Evolutionary conservation across 2,797 vertebrate species (phyloP), one percentile per base, ranked within the genome.

Genomic region (Crypturellus tataupa): DNA sequence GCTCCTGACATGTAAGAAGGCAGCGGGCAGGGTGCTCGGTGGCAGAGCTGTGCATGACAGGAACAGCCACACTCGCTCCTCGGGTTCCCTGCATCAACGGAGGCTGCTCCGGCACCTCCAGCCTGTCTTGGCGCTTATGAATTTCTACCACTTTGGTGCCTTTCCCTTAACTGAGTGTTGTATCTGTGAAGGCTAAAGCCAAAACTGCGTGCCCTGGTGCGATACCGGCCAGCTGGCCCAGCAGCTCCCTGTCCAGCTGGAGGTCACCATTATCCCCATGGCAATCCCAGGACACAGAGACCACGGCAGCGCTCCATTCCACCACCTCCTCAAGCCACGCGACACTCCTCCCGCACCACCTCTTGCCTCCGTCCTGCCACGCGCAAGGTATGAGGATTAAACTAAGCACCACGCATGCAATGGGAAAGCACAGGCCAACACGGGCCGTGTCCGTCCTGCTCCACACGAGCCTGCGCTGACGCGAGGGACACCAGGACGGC

Each of bases 281-380:
- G 62, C 65, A 71, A 46, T 44, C 71, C 25, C 70, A 65, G 35
- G 27, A 42, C 4, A 2, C 12, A 11, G 76, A 55, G 8, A 78
- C 19, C 63, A 37, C 10, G 33, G 27, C 10, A 44, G 4, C 1
- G 10, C 55, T 6, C 23, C 18, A 5, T 1, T 6, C 9, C 63
- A 44, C 10, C 4, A 5, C 1, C n/a, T 80, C 68, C 72, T 87
- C 2, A 1, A 13, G 42, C 64, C 79, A 78, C 47, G 27, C 60
- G 70, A 56, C 29, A 44, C 27, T 39, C 37, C 39, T 0, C 0
- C 31, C 1, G 0, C 1, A 1, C 6, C 1, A 0, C 58, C 55
- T 67, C n/a, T 63, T 18, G 24, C 46, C 17, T 75, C 65, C 39
- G 24, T 5, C 51, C 35, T 75, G 53, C 33, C 75, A 47, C 20